Percentiles rank a stretch among this genome's conserved stretches.
Evolutionary conservation across 2,888 invertebrate genomes (phyloP).

Genomic region (Rhagium mordax): DNA sequence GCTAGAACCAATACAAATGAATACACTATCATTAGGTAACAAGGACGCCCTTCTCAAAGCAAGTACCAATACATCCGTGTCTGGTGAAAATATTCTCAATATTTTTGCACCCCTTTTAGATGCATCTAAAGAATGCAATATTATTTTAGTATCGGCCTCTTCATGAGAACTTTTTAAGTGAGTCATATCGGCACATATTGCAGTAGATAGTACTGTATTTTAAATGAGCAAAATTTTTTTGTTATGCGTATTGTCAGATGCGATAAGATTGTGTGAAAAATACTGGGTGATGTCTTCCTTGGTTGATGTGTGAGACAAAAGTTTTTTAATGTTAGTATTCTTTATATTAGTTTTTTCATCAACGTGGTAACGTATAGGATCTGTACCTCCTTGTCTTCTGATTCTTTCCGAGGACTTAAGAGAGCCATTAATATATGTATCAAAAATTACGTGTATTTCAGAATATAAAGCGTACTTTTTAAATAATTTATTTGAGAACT

Average conservation of each 20-base stretch:
- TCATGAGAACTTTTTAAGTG: too few species aligned
- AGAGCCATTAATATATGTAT: background rate
- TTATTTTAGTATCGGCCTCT: too few species aligned
- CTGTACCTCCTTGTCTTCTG: background rate
- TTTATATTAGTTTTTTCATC: constrained; percentile 3
- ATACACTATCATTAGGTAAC: too few species aligned
- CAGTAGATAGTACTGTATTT: constrained; percentile 13
- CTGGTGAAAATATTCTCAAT: too few species aligned
- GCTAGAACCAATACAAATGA: too few species aligned
- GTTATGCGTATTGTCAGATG: background rate
- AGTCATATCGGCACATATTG: constrained; percentile 5
- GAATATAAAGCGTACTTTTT: too few species aligned
- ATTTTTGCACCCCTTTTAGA: too few species aligned
- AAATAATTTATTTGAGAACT: too few species aligned
- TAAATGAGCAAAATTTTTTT: constrained; percentile 20
- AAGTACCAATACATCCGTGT: too few species aligned
- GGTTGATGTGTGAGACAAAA: constrained; percentile 22
- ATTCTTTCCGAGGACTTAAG: background rate
- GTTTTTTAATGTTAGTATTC: background rate
- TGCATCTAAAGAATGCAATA: too few species aligned
- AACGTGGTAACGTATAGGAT: background rate
- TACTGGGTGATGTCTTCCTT: too few species aligned
- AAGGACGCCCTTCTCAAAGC: too few species aligned
- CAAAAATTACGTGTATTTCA: constrained; percentile 2
- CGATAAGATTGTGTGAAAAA: background rate